Percentiles rank a stretch among this genome's conserved stretches.
These are phyloP conservation scores for Sebastiscus albofasciatus DNA, from an alignment of 2,797 vertebrate species.

Conservation along the genomic window DNA sequence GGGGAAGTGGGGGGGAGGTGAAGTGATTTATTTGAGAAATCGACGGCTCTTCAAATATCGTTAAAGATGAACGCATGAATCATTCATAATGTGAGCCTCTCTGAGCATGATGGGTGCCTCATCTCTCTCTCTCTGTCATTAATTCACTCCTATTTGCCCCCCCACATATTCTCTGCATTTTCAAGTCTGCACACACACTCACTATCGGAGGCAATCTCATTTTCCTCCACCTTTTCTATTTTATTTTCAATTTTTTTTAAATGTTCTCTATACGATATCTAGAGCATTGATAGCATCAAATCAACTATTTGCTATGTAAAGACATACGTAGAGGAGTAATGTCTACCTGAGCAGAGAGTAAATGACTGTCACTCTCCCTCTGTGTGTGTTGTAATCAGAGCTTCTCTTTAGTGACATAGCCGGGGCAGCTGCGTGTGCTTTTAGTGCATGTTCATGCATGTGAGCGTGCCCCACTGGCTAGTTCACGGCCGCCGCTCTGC, in stretches of 20 bases:
- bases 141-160: slow-evolving; percentile 20
- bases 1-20: slow-evolving; percentile 9
- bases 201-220: neutral
- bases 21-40: slow-evolving; percentile 66
- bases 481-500: too few species aligned
- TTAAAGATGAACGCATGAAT: slow-evolving; percentile 73
- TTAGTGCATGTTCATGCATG: too few species aligned
- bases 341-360: too few species aligned
- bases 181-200: neutral
- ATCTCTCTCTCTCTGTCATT: slow-evolving; percentile 23
- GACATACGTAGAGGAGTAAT: too few species aligned
- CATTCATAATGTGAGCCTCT: slow-evolving; percentile 67
- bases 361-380: too few species aligned
- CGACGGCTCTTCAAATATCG: slow-evolving; percentile 67
- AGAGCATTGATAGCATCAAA: neutral
- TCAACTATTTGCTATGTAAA: neutral
- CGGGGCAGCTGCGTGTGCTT: too few species aligned
- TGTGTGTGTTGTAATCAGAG: too few species aligned
- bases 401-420: too few species aligned
- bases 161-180: slow-evolving; percentile 5
- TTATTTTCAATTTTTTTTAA: neutral
- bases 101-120: slow-evolving; percentile 43
- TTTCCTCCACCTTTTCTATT: neutral
- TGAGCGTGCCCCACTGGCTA: too few species aligned
- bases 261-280: neutral